Conservation (phyloP, 2,113 vertebrate genomes). For the Centropristis striata region DNA sequence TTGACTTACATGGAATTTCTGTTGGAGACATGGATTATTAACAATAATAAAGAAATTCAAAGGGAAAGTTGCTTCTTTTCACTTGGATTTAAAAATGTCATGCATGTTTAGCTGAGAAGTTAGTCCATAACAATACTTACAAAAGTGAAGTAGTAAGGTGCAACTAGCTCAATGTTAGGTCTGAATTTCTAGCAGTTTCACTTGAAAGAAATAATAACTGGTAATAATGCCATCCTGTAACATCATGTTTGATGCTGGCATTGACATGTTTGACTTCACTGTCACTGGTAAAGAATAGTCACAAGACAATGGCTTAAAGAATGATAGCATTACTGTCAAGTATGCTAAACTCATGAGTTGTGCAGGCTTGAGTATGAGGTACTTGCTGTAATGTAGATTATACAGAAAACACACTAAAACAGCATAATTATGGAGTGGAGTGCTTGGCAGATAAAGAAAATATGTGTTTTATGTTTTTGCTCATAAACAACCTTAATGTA, state of each 20-base stretch:
- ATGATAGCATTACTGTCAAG: background rate
- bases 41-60: background rate
- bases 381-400: background rate
- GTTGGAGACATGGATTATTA: background rate
- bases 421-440: background rate
- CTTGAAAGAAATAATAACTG: no score
- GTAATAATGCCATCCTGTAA: background rate
- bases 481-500: background rate
- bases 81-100: background rate
- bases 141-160: background rate
- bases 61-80: no score
- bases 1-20: background rate
- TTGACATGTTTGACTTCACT: background rate
- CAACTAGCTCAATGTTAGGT: background rate
- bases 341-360: background rate
- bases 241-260: background rate
- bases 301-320: background rate
- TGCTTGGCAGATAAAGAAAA: background rate
- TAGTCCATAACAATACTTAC: background rate
- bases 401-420: background rate
- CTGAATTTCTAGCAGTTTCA: background rate
- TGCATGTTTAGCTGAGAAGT: background rate
- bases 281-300: background rate
- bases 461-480: background rate
- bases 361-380: background rate